These are phyloP conservation scores for Haliaeetus leucogaster DNA, from an alignment of 2,113 vertebrate genomes.

Conservation along the genomic window DNA sequence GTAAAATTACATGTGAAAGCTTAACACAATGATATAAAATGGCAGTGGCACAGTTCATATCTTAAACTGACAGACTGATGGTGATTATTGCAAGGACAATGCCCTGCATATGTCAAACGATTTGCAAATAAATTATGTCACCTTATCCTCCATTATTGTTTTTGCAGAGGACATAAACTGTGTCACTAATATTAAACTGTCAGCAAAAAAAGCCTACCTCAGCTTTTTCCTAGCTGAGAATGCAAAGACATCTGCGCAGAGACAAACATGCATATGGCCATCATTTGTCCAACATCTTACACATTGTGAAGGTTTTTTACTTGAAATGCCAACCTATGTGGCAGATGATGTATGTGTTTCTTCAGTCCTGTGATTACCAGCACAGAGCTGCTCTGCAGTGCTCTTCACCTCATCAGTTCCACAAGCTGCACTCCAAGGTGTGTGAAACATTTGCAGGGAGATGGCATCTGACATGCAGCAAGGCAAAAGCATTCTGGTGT, in stretches of 20 bases:
- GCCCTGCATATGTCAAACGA: conserved; percentile 93
- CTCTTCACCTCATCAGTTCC: conserved; percentile 99
- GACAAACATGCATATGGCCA: conserved; percentile 92
- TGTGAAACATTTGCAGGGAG: conserved; percentile 93
- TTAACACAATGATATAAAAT: conserved; percentile 86
- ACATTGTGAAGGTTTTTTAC: conserved; percentile 96
- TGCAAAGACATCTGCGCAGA: conserved; percentile 89
- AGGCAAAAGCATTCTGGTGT: conserved; percentile 83
- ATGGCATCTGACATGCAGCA: conserved; percentile 95
- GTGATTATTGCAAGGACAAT: conserved; percentile 97
- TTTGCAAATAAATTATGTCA: conserved; percentile 99
- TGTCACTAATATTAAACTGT: conserved; percentile 93
- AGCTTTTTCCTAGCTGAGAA: conserved; percentile 88
- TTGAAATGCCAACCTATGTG: conserved; percentile 95
- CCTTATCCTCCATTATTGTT: conserved; percentile 93
- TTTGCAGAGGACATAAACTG: conserved; percentile 91
- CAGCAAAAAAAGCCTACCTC: conserved; percentile 85
- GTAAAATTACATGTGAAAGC: conserved; percentile 78
- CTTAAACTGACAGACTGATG: conserved; percentile 92
- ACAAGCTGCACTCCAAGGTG: conserved; percentile 91
- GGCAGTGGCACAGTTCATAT: conserved; percentile 86
- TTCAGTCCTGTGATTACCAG: conserved; percentile 99
- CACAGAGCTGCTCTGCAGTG: conserved; percentile 90
- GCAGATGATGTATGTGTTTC: conserved; percentile 99
- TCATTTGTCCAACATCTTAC: conserved; percentile 99